A percentile compares a stretch with the other conserved stretches of the same genome.
phyloP scores from a whole-genome alignment of 2,888 invertebrate genomes.

The Clepsis dumicolana region DNA sequence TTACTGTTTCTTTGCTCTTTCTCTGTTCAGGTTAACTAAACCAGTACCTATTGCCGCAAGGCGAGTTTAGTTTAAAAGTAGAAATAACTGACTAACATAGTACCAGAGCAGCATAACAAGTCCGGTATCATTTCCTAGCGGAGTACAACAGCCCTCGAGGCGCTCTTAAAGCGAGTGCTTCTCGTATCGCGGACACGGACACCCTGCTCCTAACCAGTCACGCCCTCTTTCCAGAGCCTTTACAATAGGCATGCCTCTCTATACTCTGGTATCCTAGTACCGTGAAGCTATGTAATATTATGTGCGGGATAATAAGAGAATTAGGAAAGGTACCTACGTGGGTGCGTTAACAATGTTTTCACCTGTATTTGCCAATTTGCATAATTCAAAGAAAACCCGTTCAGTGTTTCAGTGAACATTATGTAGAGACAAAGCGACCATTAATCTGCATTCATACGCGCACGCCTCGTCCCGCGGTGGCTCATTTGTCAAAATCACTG shows the following conservation, averaged over 20 bases:
- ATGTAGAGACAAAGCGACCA: slow-evolving; percentile 34
- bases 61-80: slow-evolving; percentile 4
- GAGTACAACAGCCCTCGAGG: slow-evolving; percentile 46
- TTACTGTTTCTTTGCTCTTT: background rate
- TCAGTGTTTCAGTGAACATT: slow-evolving; percentile 26
- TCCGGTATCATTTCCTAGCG: slow-evolving; percentile 55
- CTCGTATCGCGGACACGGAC: slow-evolving; percentile 46
- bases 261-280: slow-evolving; percentile 23
- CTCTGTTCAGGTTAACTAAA: background rate
- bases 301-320: background rate
- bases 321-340: slow-evolving; percentile 16
- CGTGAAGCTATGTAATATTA: slow-evolving; percentile 6
- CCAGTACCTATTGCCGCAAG: background rate
- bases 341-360: slow-evolving; percentile 18
- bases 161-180: slow-evolving; percentile 49
- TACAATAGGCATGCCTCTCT: slow-evolving; percentile 27
- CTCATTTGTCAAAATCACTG: slow-evolving; percentile 53
- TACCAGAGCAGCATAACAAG: slow-evolving; percentile 56
- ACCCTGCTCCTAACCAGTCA: slow-evolving; percentile 47
- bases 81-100: slow-evolving; percentile 39
- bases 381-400: slow-evolving; percentile 15
- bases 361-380: slow-evolving; percentile 18
- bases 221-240: slow-evolving; percentile 44
- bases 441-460: slow-evolving; percentile 46
- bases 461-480: slow-evolving; percentile 36